Conservation (phyloP, 2,113 vertebrate genomes). For the Campylomormyrus numenius region DNA sequence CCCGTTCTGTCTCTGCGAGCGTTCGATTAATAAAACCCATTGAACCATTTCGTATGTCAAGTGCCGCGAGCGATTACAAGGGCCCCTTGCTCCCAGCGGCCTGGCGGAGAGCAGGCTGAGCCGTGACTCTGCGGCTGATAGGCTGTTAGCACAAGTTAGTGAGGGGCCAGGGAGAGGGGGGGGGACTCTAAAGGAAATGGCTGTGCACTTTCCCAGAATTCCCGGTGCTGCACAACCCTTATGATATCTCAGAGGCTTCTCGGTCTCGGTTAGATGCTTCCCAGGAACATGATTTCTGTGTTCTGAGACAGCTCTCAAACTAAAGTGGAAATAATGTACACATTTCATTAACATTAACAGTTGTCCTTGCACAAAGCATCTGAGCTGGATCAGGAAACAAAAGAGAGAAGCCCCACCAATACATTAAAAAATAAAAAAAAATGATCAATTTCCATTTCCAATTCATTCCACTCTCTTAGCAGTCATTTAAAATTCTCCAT, state of each 20-base stretch:
- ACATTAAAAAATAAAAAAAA: background rate
- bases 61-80: constrained; percentile 3
- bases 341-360: background rate
- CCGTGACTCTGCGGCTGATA: background rate
- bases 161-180: background rate
- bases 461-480: background rate
- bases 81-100: background rate
- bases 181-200: background rate
- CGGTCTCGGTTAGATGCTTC: background rate
- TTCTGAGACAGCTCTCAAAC: background rate
- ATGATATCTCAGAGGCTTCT: background rate
- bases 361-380: background rate
- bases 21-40: constrained; percentile 15
- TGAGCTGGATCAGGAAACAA: background rate
- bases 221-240: too few relatives aligned
- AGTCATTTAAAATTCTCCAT: background rate
- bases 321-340: background rate
- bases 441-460: background rate
- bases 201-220: background rate
- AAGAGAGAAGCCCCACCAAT: background rate
- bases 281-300: background rate
- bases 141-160: background rate
- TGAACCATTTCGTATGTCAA: constrained; percentile 13
- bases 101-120: background rate
- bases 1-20: background rate